Evolutionary conservation across 1,140 invertebrate genomes (phyloP).

Genomic region (Dinoponera quadriceps): DNA sequence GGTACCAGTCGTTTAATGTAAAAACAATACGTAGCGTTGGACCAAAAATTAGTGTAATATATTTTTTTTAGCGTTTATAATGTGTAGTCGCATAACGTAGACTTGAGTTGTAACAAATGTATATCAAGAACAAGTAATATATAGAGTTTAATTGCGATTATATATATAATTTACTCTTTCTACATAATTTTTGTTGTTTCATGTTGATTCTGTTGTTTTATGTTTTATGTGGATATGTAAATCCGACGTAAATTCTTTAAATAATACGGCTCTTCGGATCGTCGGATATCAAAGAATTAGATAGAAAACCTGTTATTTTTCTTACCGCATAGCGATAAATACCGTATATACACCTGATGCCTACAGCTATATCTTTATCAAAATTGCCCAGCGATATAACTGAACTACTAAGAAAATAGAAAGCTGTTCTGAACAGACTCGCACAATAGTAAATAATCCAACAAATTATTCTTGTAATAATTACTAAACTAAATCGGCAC

Average conservation of each 20-base stretch:
- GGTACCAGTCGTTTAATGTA: neutral
- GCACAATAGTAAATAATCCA: slow-evolving; percentile 56
- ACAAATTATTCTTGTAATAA: slow-evolving; percentile 74
- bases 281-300: slow-evolving; percentile 8
- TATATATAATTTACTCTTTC: neutral
- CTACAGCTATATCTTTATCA: slow-evolving; percentile 60
- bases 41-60: slow-evolving; percentile 12
- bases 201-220: too few species aligned
- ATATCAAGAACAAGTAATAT: too few species aligned
- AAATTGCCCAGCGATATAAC: slow-evolving; percentile 43
- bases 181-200: too few species aligned
- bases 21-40: neutral
- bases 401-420: slow-evolving; percentile 24
- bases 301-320: slow-evolving; percentile 15
- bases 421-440: slow-evolving; percentile 13
- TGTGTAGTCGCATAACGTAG: neutral
- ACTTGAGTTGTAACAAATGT: neutral
- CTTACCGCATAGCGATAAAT: slow-evolving; percentile 55
- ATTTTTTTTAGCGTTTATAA: slow-evolving; percentile 15
- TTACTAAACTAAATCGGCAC: slow-evolving; percentile 53
- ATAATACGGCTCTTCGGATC: slow-evolving; percentile 35
- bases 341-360: slow-evolving; percentile 63
- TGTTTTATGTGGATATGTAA: neutral
- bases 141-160: neutral
- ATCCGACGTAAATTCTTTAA: neutral